Evolutionary conservation across 2,888 invertebrate species (phyloP), one percentile per base, ranked within the genome.

Genomic region (Orchestes rusci): DNA sequence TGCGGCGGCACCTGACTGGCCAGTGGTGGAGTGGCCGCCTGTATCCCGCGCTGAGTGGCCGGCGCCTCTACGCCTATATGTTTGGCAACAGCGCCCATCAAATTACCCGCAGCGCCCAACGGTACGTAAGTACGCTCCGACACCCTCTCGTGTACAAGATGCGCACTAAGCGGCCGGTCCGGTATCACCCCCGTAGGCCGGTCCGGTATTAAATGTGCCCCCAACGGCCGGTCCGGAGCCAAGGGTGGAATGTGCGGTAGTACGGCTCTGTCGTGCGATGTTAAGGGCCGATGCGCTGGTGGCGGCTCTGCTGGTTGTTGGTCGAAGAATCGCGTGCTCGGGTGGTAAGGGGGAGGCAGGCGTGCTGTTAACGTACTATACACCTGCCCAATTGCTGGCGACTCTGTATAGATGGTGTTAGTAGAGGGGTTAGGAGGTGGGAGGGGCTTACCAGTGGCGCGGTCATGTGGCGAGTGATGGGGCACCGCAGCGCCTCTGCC

Each of bases 1-100:
- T 87, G 88, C 43, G 84, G 81, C 56, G 87, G 84, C 56, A 84
- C 84, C 70, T 84, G 87, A 59, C 79, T 77, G 48, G 82, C 82
- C 69, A 83, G 82, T 56, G 84, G 80, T 59, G 84, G 84, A 3
- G 75, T 74, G 5, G 76, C 73, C 10, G 69, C 70, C 56, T 74
- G 74, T 40, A 73, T 66, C 44, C 73, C 74, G 33, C 73, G 65
- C 33, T 72, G 71, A 48, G 70, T 70, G 27, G 73, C 71, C 3
- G 74, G 77, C 2, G 73, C 71, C 27, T 73, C 72, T 10, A 72
- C 72, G 27, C 74, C 66, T 45, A 72, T 59, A 43, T 68, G 68
- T 40, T 68, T 57, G 3, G 66, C 66, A 10, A 67, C 65, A 3
- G 67, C 68, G 4, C 66, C 68, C 59, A 68, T 61, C 13, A 68